Evolutionary conservation across 2,797 vertebrate species (phyloP), one percentile per base, ranked within the genome.

Genomic region (Falco rusticolus): DNA sequence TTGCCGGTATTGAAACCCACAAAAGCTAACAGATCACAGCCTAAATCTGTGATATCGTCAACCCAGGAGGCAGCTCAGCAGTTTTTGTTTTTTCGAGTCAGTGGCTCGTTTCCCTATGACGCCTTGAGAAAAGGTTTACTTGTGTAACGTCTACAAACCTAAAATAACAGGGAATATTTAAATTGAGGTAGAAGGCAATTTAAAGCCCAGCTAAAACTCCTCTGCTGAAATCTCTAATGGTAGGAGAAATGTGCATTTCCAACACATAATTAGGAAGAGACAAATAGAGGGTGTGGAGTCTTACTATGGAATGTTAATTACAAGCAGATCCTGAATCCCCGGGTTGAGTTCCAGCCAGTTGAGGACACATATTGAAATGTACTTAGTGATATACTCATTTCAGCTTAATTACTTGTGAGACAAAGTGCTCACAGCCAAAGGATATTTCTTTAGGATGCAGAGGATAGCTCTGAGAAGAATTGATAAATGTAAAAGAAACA

Each of bases 161-260:
- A 95, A 97, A 97, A 97, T 94, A 97, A 96, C 93, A 96, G 81
- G 59, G 94, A 97, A 89, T 93, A 94, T 97, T 98, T 97, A 94
- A 97, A 97, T 95, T 93, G 90, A 89, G 72, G 89, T 83, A 93
- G 72, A 85, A 93, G 84, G 90, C 97, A 97, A 96, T 98, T 98
- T 96, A 95, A 97, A 97, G 88, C 87, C 89, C 96, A 96, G 92
- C 84, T 82, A 89, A 93, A 94, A 82, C 76, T 93, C 71, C 86
- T 90, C 80, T 97, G 96, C 96, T 97, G 96, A 97, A 95, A 85
- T 92, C 54, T 25, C 61, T 92, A 92, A 92, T 95, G 77, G 76
- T 76, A 94, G 87, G 43, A 96, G 93, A 97, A 97, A 97, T 61
- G 69, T 83, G 76, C 79, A 77, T 91, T 96, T 97, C 95, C 84